These are phyloP conservation scores for Lasioglossum morio DNA, from an alignment of 2,888 invertebrate species.

Conservation along the genomic window DNA sequence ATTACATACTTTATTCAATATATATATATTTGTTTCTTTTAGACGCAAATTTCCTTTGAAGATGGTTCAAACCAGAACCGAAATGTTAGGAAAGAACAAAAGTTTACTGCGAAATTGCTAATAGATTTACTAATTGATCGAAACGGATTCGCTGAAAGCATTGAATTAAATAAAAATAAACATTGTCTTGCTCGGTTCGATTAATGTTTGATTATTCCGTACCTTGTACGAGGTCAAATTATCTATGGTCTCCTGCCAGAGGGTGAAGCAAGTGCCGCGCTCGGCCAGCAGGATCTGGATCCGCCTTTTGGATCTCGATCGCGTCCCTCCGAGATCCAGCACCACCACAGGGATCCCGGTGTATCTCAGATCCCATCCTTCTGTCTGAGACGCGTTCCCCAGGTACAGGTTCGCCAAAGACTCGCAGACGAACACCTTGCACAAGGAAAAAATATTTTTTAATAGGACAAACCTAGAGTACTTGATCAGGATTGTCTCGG, in stretches of 20 bases:
- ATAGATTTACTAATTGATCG: no score
- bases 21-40: no score
- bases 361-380: conserved; percentile 90
- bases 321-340: conserved; percentile 91
- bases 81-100: no score
- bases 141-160: no score
- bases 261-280: conserved; percentile 91
- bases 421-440: conserved; percentile 90
- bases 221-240: conserved; percentile 91
- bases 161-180: no score
- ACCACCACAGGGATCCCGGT: conserved; percentile 93
- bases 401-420: conserved; percentile 91
- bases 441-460: not conserved
- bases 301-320: conserved; percentile 88
- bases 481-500: no score
- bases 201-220: not conserved
- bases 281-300: conserved; percentile 91
- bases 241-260: conserved; percentile 93
- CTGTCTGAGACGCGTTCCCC: conserved; percentile 86
- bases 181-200: not conserved
- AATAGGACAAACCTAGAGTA: no score
- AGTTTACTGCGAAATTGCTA: no score
- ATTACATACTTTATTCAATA: no score
- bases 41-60: no score
- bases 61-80: no score